Evolutionary conservation across 2,888 invertebrate genomes (phyloP).

Genomic region (Watsonalla cultraria): DNA sequence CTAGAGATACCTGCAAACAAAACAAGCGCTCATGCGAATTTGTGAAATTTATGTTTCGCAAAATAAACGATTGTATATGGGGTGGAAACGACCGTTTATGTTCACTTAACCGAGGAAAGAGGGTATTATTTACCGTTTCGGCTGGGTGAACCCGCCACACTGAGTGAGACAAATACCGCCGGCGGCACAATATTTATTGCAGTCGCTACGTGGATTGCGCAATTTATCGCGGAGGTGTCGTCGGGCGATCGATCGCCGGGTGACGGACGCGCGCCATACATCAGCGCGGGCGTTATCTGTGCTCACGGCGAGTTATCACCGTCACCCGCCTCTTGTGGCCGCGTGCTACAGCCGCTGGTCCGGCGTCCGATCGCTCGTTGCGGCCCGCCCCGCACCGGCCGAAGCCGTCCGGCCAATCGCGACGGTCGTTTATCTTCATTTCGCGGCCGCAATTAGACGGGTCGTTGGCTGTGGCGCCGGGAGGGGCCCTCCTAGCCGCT

Average conservation of each 20-base stretch:
- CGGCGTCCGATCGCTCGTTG: conserved; percentile 56
- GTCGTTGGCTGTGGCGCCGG: conserved; percentile 78
- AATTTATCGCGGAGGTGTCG: conserved; percentile 77
- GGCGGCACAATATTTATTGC: conserved; percentile 74
- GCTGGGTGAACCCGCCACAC: conserved; percentile 74
- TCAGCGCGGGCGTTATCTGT: conserved; percentile 73
- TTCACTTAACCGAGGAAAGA: conserved; percentile 79
- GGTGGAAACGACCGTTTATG: conserved; percentile 79
- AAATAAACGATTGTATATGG: conserved; percentile 78
- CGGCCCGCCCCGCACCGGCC: conserved; percentile 45
- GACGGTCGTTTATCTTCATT: conserved; percentile 85
- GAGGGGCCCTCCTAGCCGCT: conserved; percentile 26
- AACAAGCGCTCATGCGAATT: conserved; percentile 64
- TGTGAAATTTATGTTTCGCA: conserved; percentile 75
- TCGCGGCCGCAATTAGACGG: conserved; percentile 84
- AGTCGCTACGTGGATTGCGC: conserved; percentile 75
- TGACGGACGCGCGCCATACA: conserved; percentile 71
- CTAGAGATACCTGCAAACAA: conserved; percentile 40
- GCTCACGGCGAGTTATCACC: conserved; percentile 73
- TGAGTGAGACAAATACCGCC: conserved; percentile 76
- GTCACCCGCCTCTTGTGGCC: conserved; percentile 11
- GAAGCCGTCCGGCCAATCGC: conserved; percentile 78
- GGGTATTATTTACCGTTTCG: conserved; percentile 79
- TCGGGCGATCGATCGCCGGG: conserved; percentile 69
- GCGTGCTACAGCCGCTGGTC: conserved; percentile 15